Base-by-base conservation (phyloP, 2,113 vertebrate species). In the Erinaceus europaeus region DNA sequence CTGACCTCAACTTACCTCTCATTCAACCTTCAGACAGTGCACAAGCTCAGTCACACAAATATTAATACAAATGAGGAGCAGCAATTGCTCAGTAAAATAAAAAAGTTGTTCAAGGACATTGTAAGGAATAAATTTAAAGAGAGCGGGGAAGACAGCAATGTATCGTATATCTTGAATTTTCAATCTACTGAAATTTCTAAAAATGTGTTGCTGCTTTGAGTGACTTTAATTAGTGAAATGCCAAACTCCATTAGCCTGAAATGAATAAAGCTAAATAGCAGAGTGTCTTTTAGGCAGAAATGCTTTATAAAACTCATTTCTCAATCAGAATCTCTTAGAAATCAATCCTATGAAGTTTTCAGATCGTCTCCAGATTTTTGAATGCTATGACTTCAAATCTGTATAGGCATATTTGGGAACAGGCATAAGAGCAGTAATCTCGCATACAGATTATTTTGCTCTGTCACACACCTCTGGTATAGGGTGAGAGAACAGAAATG, bases 311-410 rank as follows among this genome's bases (percentile, higher is more conserved):
- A 93, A 93, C 40, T 74, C 7, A 40, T n/a, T 89, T 88, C 46
- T 90, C 86, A 93, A 61, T 84, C 71, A 94, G 77, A 89, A 88
- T 48, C 44, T 89, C 73, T 71, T 38, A 81, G 88, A 94, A 74
- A 15, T 6, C 0, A 93, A 69, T 61, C 44, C 34, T 82, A 1
- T 73, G 86, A 34, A 42, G 44, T 86, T 89, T 78, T 90, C 38
- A 11, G 42, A 62, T 29, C 34, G 89, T 57, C 25, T 81, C 40
- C 57, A 27, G 42, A 62, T 68, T 79, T 15, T 62, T 32, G 2
- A 72, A 84, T 84, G 79, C 50, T 64, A 53, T 73, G 73, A 0
- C 17, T 92, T 76, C 62, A 68, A 44, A 87, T 92, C 64, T 71
- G 67, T 88, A 81, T 59, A 20, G 3, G 17, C 14, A 86, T 93